Percentiles rank a stretch among this genome's conserved stretches.
Evolutionary conservation across 2,888 invertebrate species (phyloP).

Genomic region (Aricia artaxerxes): DNA sequence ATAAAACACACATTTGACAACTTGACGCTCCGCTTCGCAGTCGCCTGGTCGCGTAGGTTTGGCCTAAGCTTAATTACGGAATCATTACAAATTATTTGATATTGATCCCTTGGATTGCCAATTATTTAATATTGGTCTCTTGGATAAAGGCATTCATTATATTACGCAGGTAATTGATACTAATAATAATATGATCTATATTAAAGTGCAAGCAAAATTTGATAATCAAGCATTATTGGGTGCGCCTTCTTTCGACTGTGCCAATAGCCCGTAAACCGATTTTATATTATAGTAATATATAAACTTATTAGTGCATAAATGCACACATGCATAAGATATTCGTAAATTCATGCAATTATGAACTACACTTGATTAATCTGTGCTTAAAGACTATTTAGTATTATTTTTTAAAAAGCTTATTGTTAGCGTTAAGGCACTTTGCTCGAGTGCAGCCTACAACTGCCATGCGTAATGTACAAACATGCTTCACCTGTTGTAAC

Average conservation of each 20-base stretch:
- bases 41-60: no score
- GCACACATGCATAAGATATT: neutral
- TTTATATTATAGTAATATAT: neutral
- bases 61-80: no score
- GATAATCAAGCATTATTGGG: neutral
- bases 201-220: neutral
- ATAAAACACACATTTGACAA: no score
- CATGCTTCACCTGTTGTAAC: conserved; percentile 71
- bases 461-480: conserved; percentile 30
- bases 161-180: no score
- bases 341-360: conserved; percentile 2
- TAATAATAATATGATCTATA: no score
- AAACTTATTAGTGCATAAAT: neutral
- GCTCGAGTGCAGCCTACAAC: neutral
- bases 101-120: no score
- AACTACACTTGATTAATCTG: neutral
- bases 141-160: no score
- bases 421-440: neutral
- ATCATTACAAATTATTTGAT: no score
- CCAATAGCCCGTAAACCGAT: neutral
- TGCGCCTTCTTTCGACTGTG: neutral
- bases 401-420: neutral
- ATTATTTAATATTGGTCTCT: no score
- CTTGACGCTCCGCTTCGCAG: no score
- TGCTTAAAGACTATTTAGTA: neutral